A percentile compares a stretch with the other conserved stretches of the same genome.
These are phyloP conservation scores for Centruroides vittatus DNA, from an alignment of 1,140 invertebrate species.

Conservation along the genomic window DNA sequence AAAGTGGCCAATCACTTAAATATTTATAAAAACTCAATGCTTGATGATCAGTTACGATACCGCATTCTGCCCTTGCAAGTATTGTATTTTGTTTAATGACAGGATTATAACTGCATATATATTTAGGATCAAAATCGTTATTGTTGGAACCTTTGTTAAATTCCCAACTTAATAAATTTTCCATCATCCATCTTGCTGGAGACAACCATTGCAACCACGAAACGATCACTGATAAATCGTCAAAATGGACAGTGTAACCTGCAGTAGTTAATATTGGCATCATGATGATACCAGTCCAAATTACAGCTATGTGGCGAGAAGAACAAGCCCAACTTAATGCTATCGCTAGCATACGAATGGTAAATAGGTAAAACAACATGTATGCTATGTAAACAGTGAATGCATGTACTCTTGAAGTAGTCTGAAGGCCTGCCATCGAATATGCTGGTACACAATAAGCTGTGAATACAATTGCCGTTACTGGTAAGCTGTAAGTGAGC, in stretches of 20 bases:
- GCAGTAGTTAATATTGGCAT: conserved; percentile 46
- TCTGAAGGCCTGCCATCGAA: conserved; percentile 65
- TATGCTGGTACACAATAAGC: conserved; percentile 73
- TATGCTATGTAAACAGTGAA: conserved; percentile 63
- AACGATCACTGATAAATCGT: conserved; percentile 49
- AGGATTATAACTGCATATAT: conserved; percentile 17
- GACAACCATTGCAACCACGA: conserved; percentile 51
- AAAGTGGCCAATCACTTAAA: conserved; percentile 4
- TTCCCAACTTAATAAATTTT: conserved; percentile 35
- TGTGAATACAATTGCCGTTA: conserved; percentile 51
- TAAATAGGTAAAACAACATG: conserved; percentile 59
- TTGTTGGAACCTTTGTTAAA: conserved; percentile 13
- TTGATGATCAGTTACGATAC: conserved; percentile 18
- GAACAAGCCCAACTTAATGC: conserved; percentile 41
- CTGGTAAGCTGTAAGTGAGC: conserved; percentile 42
- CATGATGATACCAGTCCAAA: conserved; percentile 45
- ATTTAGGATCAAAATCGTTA: conserved; percentile 1
- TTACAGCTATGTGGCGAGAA: conserved; percentile 36
- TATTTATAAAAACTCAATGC: conserved; percentile 17
- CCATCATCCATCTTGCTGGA: conserved; percentile 56
- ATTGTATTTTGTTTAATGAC: conserved; percentile 20
- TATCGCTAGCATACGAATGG: conserved; percentile 51
- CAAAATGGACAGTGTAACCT: conserved; percentile 53
- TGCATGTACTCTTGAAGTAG: conserved; percentile 40
- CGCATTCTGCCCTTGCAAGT: conserved; percentile 24